These are phyloP conservation scores for Phengaris arion DNA, from an alignment of 2,888 invertebrate genomes.

Conservation along the genomic window DNA sequence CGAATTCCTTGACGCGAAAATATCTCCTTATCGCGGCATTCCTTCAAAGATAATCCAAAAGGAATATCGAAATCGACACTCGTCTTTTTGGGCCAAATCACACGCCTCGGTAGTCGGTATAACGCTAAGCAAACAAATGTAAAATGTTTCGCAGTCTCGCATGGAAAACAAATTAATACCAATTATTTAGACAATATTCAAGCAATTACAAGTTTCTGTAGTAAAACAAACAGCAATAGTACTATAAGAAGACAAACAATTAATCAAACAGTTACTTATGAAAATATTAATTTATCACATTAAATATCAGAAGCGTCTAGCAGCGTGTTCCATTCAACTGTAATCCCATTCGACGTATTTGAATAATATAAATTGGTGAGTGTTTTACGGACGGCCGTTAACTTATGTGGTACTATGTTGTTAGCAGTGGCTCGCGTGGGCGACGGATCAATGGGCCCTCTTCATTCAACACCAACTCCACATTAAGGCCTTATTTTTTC, in stretches of 20 bases:
- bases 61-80: constrained; percentile 60
- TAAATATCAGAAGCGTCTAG: not conserved
- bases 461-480: constrained; percentile 76
- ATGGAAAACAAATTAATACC: not conserved
- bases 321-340: constrained; percentile 41
- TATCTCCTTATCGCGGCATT: constrained; percentile 78
- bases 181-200: not conserved
- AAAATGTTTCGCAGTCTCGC: constrained; percentile 38
- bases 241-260: not conserved
- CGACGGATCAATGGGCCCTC: constrained; percentile 73
- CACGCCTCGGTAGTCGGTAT: constrained; percentile 62
- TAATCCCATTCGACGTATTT: constrained; percentile 56
- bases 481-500: constrained; percentile 77
- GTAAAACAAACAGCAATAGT: not conserved
- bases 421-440: constrained; percentile 62
- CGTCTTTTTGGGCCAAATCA: constrained; percentile 68
- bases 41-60: constrained; percentile 74
- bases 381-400: constrained; percentile 50
- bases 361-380: constrained; percentile 56
- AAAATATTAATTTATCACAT: not conserved
- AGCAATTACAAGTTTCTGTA: not conserved
- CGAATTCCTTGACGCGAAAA: constrained; percentile 76
- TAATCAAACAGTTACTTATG: not conserved
- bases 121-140: constrained; percentile 54
- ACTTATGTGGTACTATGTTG: constrained; percentile 58